A percentile compares a stretch with the other conserved stretches of the same genome.
Evolutionary conservation across 2,797 vertebrate genomes (phyloP).

Genomic region (Myotis daubentonii): DNA sequence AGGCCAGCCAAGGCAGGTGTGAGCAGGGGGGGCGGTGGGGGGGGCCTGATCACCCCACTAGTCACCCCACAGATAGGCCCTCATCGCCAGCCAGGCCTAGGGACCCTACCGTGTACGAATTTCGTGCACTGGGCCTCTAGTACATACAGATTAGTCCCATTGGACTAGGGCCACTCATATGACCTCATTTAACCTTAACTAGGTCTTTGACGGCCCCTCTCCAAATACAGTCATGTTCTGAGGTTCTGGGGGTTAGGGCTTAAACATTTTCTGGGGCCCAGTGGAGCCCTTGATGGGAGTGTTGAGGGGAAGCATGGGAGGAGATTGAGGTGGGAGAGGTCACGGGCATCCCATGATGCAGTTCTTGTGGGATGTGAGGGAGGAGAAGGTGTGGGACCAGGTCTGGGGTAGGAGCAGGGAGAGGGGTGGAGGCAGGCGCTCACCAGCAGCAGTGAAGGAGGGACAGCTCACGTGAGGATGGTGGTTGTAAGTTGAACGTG

Average conservation of each 20-base stretch:
- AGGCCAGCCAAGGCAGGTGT: too few relatives aligned
- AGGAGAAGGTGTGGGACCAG: background rate
- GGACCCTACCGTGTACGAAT: too few relatives aligned
- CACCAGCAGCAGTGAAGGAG: too few relatives aligned
- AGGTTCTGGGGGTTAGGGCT: background rate
- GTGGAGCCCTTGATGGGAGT: background rate
- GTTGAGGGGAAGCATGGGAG: background rate
- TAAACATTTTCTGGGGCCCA: background rate
- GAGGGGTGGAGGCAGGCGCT: background rate
- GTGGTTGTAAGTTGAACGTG: background rate
- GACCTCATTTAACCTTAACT: background rate
- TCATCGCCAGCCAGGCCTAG: too few relatives aligned
- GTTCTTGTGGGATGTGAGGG: background rate
- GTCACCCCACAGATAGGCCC: too few relatives aligned
- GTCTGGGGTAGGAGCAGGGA: background rate
- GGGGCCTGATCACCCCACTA: too few relatives aligned
- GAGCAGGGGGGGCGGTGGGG: too few relatives aligned
- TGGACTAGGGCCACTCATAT: too few relatives aligned
- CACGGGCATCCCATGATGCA: background rate
- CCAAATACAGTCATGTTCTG: background rate
- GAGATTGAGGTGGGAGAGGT: background rate
- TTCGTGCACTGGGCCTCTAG: too few relatives aligned
- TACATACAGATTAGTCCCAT: background rate
- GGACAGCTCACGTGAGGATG: background rate
- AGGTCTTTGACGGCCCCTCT: background rate